These are phyloP conservation scores for Toxotes lorentzi DNA, from an alignment of 2,797 vertebrate species.

Conservation along the genomic window DNA sequence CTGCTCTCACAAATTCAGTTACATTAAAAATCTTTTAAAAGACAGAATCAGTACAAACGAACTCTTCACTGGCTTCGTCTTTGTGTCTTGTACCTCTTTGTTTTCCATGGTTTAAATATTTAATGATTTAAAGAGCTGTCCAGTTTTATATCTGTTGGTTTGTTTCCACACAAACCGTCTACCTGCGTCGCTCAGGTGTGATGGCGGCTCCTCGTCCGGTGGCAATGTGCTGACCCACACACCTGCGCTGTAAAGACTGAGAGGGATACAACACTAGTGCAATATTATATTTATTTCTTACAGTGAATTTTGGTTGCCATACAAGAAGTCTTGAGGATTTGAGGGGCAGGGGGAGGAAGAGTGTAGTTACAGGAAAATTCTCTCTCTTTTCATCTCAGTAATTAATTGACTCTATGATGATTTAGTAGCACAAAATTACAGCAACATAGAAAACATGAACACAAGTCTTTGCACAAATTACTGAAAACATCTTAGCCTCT, in stretches of 20 bases:
- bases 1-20: too few species aligned
- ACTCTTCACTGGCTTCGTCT: too few species aligned
- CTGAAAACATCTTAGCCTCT: constrained; percentile 88
- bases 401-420: constrained; percentile 88
- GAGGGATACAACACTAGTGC: constrained; percentile 89
- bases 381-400: constrained; percentile 85
- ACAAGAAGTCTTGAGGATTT: constrained; percentile 92
- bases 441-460: constrained; percentile 95
- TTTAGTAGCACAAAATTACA: constrained; percentile 97
- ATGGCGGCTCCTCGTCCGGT: background rate
- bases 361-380: constrained; percentile 92
- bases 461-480: constrained; percentile 91
- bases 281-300: constrained; percentile 98
- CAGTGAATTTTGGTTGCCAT: constrained; percentile 97
- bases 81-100: too few species aligned
- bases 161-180: too few species aligned
- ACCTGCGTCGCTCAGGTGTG: background rate
- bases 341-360: constrained; percentile 79
- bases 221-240: background rate
- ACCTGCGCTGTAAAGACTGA: constrained; percentile 17
- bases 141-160: too few species aligned
- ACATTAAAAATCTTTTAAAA: too few species aligned
- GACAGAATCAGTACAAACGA: too few species aligned
- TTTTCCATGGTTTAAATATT: too few species aligned
- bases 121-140: too few species aligned